These are phyloP conservation scores for Ormyrus rosae DNA, from an alignment of 2,888 invertebrate species.

Conservation along the genomic window DNA sequence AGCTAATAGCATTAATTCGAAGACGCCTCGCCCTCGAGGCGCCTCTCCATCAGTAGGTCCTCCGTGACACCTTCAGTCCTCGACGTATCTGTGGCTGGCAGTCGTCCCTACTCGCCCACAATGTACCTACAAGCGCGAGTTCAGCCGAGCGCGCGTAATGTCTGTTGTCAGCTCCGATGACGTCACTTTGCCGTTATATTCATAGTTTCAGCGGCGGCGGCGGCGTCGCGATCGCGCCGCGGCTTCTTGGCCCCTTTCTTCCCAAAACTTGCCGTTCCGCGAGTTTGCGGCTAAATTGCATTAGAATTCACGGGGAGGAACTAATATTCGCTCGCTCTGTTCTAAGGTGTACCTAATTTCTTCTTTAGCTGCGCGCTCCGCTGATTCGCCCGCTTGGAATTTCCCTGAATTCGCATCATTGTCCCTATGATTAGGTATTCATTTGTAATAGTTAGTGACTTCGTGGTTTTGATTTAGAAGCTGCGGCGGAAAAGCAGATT, in stretches of 20 bases:
- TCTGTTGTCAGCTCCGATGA: conserved; percentile 64
- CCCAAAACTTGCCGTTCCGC: conserved; percentile 45
- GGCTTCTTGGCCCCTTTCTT: background rate
- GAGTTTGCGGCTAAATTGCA: conserved; percentile 40
- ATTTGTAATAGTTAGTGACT: too few species aligned
- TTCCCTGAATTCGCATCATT: too few species aligned
- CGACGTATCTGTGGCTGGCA: conserved; percentile 66
- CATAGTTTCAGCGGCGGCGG: conserved; percentile 13
- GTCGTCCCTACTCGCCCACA: conserved; percentile 57
- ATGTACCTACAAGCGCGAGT: conserved; percentile 45
- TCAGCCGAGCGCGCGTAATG: conserved; percentile 68
- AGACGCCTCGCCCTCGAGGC: too few species aligned
- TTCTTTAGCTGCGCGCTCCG: conserved; percentile 13
- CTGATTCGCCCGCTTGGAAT: background rate
- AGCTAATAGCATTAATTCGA: too few species aligned
- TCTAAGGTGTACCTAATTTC: conserved; percentile 28
- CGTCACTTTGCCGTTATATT: conserved; percentile 61
- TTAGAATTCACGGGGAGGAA: conserved; percentile 26
- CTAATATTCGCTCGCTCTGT: conserved; percentile 17
- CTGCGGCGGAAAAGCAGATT: too few species aligned
- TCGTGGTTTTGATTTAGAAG: too few species aligned
- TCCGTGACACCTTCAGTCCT: background rate
- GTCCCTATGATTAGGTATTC: too few species aligned
- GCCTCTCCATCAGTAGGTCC: background rate
- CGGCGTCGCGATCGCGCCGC: conserved; percentile 1